A percentile compares a stretch with the other conserved stretches of the same genome.
Evolutionary conservation across 2,113 vertebrate species (phyloP).

Genomic region (Pipra filicauda): DNA sequence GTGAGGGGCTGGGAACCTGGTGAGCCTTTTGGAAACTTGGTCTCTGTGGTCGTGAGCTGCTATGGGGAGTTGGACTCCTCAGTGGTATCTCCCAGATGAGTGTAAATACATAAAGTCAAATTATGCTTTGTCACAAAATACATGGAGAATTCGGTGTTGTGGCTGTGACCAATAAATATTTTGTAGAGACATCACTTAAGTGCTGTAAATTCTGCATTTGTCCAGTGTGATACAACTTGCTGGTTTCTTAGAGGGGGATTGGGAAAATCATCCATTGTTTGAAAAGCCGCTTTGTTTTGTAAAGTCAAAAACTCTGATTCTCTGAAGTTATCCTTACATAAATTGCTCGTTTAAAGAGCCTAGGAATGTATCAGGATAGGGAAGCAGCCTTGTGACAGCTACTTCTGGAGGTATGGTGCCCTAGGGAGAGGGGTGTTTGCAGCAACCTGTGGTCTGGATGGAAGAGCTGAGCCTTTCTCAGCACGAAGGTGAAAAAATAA

Average conservation of each 20-base stretch:
- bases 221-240: background rate
- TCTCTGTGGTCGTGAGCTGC: background rate
- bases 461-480: background rate
- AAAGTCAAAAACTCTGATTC: background rate
- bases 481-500: background rate
- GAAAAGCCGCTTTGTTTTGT: background rate
- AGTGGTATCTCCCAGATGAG: background rate
- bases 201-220: constrained; percentile 9
- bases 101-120: constrained; percentile 32
- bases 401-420: accelerated
- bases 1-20: background rate
- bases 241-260: background rate
- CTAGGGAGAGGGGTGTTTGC: background rate
- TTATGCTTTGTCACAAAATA: constrained; percentile 29
- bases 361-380: background rate
- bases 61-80: background rate
- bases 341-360: background rate
- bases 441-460: background rate
- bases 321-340: background rate
- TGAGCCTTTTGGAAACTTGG: background rate
- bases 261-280: background rate
- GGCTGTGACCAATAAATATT: constrained; percentile 63
- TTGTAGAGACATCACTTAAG: constrained; percentile 22
- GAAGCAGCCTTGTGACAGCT: background rate
- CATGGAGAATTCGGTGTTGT: constrained; percentile 38